Percentiles rank a stretch among this genome's conserved stretches.
Evolutionary conservation across 2,113 vertebrate genomes (phyloP).

Genomic region (Lagopus muta): DNA sequence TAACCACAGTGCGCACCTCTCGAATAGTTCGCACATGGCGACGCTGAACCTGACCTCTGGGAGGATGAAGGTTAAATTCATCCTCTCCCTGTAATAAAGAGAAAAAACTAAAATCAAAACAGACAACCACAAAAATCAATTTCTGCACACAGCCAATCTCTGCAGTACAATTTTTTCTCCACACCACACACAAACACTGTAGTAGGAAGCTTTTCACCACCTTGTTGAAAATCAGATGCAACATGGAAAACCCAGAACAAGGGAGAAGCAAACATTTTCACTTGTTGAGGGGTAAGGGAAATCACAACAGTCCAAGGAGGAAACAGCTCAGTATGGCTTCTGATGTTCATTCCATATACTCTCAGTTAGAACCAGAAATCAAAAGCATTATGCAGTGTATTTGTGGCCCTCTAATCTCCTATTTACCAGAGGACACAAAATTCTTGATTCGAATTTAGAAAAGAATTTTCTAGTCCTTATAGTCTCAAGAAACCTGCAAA

Average conservation of each 20-base stretch:
- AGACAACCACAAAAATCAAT: neutral
- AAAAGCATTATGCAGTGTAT: neutral
- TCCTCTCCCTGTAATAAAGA: conserved; percentile 76
- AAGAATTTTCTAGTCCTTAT: neutral
- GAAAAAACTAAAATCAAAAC: neutral
- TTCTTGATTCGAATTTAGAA: neutral
- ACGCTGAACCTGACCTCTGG: conserved; percentile 77
- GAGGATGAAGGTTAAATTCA: conserved; percentile 78
- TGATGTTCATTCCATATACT: neutral
- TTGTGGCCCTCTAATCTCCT: neutral
- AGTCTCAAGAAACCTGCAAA: neutral
- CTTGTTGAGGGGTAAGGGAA: neutral
- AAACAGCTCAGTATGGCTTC: neutral
- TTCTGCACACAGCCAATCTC: neutral
- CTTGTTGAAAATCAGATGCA: neutral
- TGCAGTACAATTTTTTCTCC: neutral
- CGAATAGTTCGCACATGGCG: conserved; percentile 91
- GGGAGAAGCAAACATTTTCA: neutral
- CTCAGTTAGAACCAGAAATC: neutral
- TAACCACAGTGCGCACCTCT: conserved; percentile 93
- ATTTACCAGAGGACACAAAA: neutral
- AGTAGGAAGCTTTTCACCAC: neutral
- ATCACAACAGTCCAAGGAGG: neutral
- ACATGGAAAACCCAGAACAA: neutral
- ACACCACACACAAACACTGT: fast-evolving